Percentiles rank a stretch among this genome's conserved stretches.
These are phyloP conservation scores for Pelvicachromis taeniatus DNA, from an alignment of 2,113 vertebrate genomes.

Conservation along the genomic window DNA sequence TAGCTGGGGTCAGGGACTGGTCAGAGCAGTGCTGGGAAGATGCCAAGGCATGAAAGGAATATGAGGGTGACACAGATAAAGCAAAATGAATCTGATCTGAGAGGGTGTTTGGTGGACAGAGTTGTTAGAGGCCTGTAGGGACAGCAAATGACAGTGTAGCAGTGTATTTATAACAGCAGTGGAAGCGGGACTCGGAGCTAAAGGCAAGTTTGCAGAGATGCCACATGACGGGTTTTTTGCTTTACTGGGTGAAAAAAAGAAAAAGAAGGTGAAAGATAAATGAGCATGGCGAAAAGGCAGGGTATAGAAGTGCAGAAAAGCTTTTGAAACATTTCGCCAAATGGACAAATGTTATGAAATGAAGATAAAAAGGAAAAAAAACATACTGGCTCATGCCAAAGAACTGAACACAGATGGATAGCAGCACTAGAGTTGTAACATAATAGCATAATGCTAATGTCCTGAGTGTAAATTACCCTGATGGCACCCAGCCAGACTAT, in stretches of 20 bases:
- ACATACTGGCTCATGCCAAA: slow-evolving; percentile 1
- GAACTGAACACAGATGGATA: not conserved
- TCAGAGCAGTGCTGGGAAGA: slow-evolving; percentile 8
- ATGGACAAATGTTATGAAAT: not conserved
- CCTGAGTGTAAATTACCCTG: not conserved
- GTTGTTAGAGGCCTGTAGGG: not conserved
- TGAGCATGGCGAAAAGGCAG: not conserved
- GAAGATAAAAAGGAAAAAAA: not conserved
- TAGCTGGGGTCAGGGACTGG: slow-evolving; percentile 27
- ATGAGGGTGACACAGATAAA: slow-evolving; percentile 10
- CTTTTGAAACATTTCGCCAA: not conserved
- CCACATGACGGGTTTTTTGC: not conserved
- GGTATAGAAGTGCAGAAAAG: not conserved
- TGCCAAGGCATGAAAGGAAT: slow-evolving; percentile 28
- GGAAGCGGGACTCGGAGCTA: not conserved
- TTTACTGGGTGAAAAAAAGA: not conserved
- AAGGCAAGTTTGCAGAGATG: not conserved
- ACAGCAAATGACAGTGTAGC: not conserved
- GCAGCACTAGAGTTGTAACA: slow-evolving; percentile 2
- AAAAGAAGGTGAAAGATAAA: not conserved
- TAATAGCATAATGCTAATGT: slow-evolving; percentile 1
- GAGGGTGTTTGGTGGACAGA: not conserved
- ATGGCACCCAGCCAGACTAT: slow-evolving; percentile 1
- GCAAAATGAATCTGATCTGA: slow-evolving; percentile 13
- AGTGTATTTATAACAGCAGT: not conserved